A percentile compares a stretch with the other conserved stretches of the same genome.
phyloP scores from a whole-genome alignment of 1,140 invertebrate genomes.

The Schlechtendalia chinensis region DNA sequence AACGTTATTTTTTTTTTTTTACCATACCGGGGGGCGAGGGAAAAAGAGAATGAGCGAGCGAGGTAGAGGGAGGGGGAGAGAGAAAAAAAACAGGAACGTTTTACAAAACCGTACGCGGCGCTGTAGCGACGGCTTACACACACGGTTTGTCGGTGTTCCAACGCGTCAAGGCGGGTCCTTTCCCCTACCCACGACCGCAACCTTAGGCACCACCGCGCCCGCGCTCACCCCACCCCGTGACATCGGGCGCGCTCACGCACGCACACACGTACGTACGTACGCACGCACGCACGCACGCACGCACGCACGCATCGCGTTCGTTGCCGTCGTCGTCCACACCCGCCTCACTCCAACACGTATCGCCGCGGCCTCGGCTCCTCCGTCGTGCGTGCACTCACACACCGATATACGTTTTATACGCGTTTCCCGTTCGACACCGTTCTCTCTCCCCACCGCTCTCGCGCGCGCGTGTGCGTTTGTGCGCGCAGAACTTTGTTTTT shows the following conservation, averaged over 20 bases:
- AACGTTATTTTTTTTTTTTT: not conserved
- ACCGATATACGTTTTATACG: not conserved
- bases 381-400: not conserved
- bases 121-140: not conserved
- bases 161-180: conserved; percentile 49
- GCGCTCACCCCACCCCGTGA: not conserved
- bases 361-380: conserved; percentile 30
- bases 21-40: not conserved
- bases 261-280: not conserved
- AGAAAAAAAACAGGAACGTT: not conserved
- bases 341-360: conserved; percentile 42
- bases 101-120: not conserved
- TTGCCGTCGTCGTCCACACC: not conserved
- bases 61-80: not conserved
- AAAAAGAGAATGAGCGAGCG: not conserved
- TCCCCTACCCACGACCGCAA: conserved; percentile 16
- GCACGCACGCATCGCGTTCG: not conserved
- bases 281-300: not conserved
- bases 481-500: conserved; percentile 15
- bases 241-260: not conserved
- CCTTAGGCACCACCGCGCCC: not conserved
- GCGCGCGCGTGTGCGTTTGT: too few relatives aligned
- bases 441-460: not conserved
- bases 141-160: conserved; percentile 41
- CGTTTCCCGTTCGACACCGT: conserved; percentile 45